phyloP scores from a whole-genome alignment of 1,140 invertebrate genomes.

The Charaxes varanes region DNA sequence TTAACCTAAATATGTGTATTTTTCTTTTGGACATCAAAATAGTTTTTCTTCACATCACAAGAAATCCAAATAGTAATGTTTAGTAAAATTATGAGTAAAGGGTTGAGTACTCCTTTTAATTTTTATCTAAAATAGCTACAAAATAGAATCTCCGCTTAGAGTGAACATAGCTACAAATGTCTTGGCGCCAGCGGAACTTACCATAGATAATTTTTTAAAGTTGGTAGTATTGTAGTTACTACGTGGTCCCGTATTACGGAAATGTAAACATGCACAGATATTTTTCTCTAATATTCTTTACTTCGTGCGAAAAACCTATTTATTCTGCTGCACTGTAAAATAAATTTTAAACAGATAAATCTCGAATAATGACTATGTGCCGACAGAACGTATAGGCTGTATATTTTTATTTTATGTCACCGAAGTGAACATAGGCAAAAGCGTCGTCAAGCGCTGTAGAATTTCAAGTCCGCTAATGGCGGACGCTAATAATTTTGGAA shows the following conservation, averaged over 20 bases:
- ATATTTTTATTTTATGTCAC: constrained; percentile 56
- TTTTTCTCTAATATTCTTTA: constrained; percentile 42
- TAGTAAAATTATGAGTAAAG: too few species aligned
- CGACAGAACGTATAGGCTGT: constrained; percentile 14
- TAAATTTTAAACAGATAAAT: constrained; percentile 23
- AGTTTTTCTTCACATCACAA: too few species aligned
- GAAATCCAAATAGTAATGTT: too few species aligned
- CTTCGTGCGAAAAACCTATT: constrained; percentile 29
- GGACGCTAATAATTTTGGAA: constrained; percentile 73
- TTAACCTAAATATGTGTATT: too few species aligned
- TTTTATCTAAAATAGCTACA: too few species aligned
- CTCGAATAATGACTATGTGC: constrained; percentile 20
- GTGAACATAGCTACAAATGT: constrained; percentile 25
- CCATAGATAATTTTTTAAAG: constrained; percentile 28
- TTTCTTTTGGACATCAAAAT: too few species aligned
- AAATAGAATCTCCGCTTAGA: background rate
- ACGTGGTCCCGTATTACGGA: constrained; percentile 66
- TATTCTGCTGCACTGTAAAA: constrained; percentile 23
- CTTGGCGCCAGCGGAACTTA: constrained; percentile 65
- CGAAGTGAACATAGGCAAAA: constrained; percentile 67
- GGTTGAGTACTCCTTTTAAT: too few species aligned
- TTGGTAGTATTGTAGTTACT: constrained; percentile 60
- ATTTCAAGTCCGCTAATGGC: constrained; percentile 71
- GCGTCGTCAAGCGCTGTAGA: constrained; percentile 67
- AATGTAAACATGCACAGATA: constrained; percentile 68